phyloP scores from a whole-genome alignment of 2,888 invertebrate genomes.

The Spisula subtruncata region DNA sequence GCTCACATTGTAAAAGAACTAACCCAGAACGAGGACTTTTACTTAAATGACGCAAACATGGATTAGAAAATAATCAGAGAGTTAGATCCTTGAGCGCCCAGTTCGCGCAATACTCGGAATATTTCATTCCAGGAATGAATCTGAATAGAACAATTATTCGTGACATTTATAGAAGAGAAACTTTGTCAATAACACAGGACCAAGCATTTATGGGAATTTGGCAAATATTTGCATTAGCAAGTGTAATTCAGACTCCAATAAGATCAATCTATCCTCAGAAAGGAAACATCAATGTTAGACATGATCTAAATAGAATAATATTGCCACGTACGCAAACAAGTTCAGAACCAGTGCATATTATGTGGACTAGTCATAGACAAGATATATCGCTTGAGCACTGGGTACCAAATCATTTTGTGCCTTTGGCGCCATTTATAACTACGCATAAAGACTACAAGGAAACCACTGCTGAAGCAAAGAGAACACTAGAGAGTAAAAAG shows the following conservation, averaged over 20 bases:
- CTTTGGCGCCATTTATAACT: too few relatives aligned
- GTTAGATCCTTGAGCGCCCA: neutral
- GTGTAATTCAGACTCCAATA: too few relatives aligned
- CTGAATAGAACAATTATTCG: neutral
- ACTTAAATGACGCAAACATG: slow-evolving; percentile 50
- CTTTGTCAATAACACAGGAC: too few relatives aligned
- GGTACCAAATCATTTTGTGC: slow-evolving; percentile 47
- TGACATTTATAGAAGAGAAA: slow-evolving; percentile 29
- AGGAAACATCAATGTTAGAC: too few relatives aligned
- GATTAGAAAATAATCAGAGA: neutral
- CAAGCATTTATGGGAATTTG: too few relatives aligned
- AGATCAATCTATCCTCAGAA: slow-evolving; percentile 8
- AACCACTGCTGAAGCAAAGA: too few relatives aligned
- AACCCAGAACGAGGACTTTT: slow-evolving; percentile 13
- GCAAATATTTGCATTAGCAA: too few relatives aligned
- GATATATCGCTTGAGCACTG: slow-evolving; percentile 41
- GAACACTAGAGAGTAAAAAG: too few relatives aligned
- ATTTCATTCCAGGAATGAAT: slow-evolving; percentile 3
- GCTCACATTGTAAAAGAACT: slow-evolving; percentile 54
- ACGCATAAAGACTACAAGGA: too few relatives aligned
- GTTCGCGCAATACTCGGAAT: slow-evolving; percentile 40
- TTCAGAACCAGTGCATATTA: too few relatives aligned
- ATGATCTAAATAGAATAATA: too few relatives aligned
- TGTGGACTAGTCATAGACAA: slow-evolving; percentile 32
- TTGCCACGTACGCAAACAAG: too few relatives aligned